Evolutionary conservation across 2,113 vertebrate genomes (phyloP), one percentile per base, ranked within the genome.

Genomic region (Ptychochromis oligacanthus): DNA sequence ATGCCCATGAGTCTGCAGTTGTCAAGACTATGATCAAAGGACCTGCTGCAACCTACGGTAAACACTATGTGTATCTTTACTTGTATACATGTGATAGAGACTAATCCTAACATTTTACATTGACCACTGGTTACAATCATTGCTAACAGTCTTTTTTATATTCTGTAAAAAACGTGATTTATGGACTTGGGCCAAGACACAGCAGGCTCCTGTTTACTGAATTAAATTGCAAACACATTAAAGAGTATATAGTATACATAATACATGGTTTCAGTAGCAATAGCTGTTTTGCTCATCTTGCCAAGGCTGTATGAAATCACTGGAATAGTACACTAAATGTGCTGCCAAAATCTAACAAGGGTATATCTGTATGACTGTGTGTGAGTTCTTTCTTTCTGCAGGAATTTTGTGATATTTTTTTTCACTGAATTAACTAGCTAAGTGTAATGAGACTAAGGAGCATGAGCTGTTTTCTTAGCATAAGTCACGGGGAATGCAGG

Each of bases 1-100:
- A 83, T 65, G 77, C 91, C 56, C 92, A 95, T 1, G 55, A 90
- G 0, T 91, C 91, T 20, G 77, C 94, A 36, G 86, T 95, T 0
- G 82, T 90, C 9, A 96, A 91, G 75, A 97, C 88, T 24, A 49
- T 94, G 93, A 89, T 95, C 0, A 95, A 95, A 92, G 87, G 55
- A 80, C 89, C 84, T 1, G 93, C 94, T 77, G 88, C 91, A 67
- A 80, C 93, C 59, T 77, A 89, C 0, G 89, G 91, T 4, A 97
- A 96, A 83, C 26, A 18, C 13, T 20, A 20, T 78, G 55, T 64
- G 36, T 82, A 56, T 34, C 58, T 31, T 58, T n/a, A 26, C 8
- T 8, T 38, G 8, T 65, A 24, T 26, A 49, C 24, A 81, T 40
- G 4, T 64, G 26, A 38, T 79, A 59, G 9, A 59, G 43, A 14